Conservation (phyloP, 2,888 invertebrate genomes). For the Ariolimax columbianus region DNA sequence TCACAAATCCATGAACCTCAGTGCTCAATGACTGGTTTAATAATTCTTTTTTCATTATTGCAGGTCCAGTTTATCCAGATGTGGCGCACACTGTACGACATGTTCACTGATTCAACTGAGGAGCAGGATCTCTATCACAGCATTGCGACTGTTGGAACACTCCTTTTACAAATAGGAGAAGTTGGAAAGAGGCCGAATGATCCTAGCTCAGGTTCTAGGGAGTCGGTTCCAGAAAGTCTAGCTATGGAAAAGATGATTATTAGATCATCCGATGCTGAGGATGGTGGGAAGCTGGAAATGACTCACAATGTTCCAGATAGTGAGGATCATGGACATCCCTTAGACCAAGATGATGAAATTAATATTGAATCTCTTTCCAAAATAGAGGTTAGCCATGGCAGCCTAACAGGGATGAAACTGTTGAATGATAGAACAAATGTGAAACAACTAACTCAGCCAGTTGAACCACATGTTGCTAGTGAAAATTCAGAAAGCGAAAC, state of each 20-base stretch:
- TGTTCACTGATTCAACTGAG: constrained; percentile 85
- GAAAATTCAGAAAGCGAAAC: constrained; percentile 2
- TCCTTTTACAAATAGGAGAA: constrained; percentile 91
- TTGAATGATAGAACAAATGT: neutral
- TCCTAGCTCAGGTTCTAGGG: constrained; percentile 11
- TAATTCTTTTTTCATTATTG: neutral
- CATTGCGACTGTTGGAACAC: constrained; percentile 85
- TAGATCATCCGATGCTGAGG: neutral
- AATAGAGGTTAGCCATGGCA: neutral
- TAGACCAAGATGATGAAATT: neutral
- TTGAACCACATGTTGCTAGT: neutral
- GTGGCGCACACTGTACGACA: constrained; percentile 92
- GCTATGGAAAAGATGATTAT: neutral
- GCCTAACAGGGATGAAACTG: neutral
- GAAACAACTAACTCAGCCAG: neutral
- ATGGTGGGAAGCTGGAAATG: neutral
- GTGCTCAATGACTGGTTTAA: neutral
- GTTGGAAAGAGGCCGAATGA: constrained; percentile 75
- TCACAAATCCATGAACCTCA: neutral
- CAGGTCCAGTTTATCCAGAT: constrained; percentile 94
- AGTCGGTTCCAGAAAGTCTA: neutral
- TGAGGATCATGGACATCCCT: neutral
- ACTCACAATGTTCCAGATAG: neutral
- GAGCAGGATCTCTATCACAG: constrained; percentile 85
- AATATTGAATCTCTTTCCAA: neutral